Percentiles rank a stretch among this genome's conserved stretches.
Conservation (phyloP, 2,113 vertebrate genomes). For the Austrofundulus limnaeus region DNA sequence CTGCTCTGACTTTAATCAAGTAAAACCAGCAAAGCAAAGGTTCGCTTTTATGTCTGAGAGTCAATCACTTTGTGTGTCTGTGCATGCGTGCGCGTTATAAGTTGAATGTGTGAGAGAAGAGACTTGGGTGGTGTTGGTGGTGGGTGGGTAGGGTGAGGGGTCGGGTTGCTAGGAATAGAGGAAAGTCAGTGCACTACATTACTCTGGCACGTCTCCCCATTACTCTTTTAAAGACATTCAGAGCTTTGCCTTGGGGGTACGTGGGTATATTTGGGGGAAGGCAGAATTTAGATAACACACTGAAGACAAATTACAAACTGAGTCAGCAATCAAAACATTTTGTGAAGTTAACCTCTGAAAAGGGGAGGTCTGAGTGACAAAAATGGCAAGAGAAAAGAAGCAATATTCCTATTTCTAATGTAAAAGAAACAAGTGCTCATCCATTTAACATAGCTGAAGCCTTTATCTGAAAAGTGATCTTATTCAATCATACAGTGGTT, state of each 20-base stretch:
- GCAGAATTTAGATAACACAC: conserved; percentile 67
- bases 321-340: conserved; percentile 76
- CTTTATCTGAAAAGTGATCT: conserved; percentile 15
- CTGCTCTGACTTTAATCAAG: conserved; percentile 75
- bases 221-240: conserved; percentile 71
- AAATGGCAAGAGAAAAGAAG: conserved; percentile 27
- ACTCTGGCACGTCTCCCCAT: conserved; percentile 71
- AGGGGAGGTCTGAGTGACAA: conserved; percentile 56
- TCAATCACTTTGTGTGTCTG: conserved; percentile 55
- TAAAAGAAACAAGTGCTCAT: conserved; percentile 43
- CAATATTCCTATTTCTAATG: conserved; percentile 18
- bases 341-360: conserved; percentile 70
- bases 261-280: conserved; percentile 74
- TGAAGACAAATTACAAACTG: conserved; percentile 72
- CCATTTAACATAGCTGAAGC: conserved; percentile 1
- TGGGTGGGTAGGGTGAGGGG: conserved; percentile 17
- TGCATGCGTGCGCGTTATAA: conserved; percentile 23
- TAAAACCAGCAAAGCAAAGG: conserved; percentile 73
- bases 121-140: too few relatives aligned
- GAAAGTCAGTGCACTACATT: conserved; percentile 68
- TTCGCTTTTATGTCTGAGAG: conserved; percentile 66
- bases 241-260: conserved; percentile 73
- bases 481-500: neutral
- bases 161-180: conserved; percentile 59
- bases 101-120: conserved; percentile 24